A percentile compares a stretch with the other conserved stretches of the same genome.
phyloP scores from a whole-genome alignment of 2,888 invertebrate species.

The Drosophila mimetica region DNA sequence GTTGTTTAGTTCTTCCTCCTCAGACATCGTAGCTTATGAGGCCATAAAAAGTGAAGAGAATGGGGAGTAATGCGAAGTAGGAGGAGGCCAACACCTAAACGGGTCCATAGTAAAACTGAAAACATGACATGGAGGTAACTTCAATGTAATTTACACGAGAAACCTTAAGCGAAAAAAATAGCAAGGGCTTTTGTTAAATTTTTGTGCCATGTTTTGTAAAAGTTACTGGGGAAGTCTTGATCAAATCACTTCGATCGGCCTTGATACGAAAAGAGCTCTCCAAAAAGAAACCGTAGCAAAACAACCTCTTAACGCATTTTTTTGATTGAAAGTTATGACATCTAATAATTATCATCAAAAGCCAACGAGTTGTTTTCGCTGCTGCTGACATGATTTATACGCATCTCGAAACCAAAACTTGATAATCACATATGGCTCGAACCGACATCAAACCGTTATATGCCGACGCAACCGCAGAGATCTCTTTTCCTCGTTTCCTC shows the following conservation, averaged over 20 bases:
- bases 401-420: conserved; percentile 16
- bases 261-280: conserved; percentile 14
- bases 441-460: conserved; percentile 42
- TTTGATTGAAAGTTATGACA: conserved; percentile 47
- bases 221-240: conserved; percentile 14
- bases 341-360: conserved; percentile 37
- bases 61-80: conserved; percentile 8
- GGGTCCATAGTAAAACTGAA: conserved; percentile 42
- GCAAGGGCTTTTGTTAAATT: conserved; percentile 10
- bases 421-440: conserved; percentile 29
- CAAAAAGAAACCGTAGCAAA: conserved; percentile 8
- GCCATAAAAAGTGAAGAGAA: conserved; percentile 57
- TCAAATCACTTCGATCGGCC: conserved; percentile 19
- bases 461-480: conserved; percentile 18
- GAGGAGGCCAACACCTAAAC: conserved; percentile 24
- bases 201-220: conserved; percentile 15
- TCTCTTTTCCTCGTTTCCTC: conserved; percentile 5
- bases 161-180: conserved; percentile 34
- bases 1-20: conserved; percentile 42
- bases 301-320: conserved; percentile 7
- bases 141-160: conserved; percentile 64
- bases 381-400: conserved; percentile 32
- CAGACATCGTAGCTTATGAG: conserved; percentile 26
- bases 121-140: conserved; percentile 50
- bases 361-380: conserved; percentile 19